Conservation (phyloP, 2,888 invertebrate species). For the Pterostichus niger region DNA sequence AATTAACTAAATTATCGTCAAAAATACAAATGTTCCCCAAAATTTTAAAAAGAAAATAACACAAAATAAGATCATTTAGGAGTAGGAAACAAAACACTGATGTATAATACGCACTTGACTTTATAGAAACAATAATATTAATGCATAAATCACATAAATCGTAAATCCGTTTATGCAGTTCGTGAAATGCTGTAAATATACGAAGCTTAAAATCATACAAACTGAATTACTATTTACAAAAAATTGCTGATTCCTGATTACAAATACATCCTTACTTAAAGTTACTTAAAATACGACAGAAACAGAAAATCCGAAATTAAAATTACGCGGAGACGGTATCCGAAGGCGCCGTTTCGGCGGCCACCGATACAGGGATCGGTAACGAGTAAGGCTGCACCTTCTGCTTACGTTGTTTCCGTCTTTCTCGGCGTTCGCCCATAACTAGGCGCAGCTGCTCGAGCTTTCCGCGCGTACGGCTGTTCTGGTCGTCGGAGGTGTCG, state of each 20-base stretch:
- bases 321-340: conserved; percentile 76
- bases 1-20: too few relatives aligned
- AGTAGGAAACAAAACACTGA: conserved; percentile 51
- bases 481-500: conserved; percentile 74
- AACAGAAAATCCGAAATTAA: conserved; percentile 61
- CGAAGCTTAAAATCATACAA: conserved; percentile 63
- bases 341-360: conserved; percentile 76
- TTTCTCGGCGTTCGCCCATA: conserved; percentile 93
- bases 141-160: conserved; percentile 66
- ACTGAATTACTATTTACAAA: conserved; percentile 63
- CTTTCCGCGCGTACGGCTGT: conserved; percentile 83
- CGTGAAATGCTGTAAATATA: conserved; percentile 64
- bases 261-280: conserved; percentile 62
- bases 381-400: conserved; percentile 84
- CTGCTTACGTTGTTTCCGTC: conserved; percentile 88
- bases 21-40: conserved; percentile 26
- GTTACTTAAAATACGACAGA: conserved; percentile 58
- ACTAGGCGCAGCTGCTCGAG: conserved; percentile 92
- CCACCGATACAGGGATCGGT: conserved; percentile 74
- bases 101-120: conserved; percentile 66
- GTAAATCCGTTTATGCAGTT: conserved; percentile 63
- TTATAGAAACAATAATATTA: conserved; percentile 65
- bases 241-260: conserved; percentile 56
- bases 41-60: conserved; percentile 52
- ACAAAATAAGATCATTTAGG: conserved; percentile 42